These are phyloP conservation scores for Myzus persicae DNA, from an alignment of 1,140 invertebrate species.

Conservation along the genomic window DNA sequence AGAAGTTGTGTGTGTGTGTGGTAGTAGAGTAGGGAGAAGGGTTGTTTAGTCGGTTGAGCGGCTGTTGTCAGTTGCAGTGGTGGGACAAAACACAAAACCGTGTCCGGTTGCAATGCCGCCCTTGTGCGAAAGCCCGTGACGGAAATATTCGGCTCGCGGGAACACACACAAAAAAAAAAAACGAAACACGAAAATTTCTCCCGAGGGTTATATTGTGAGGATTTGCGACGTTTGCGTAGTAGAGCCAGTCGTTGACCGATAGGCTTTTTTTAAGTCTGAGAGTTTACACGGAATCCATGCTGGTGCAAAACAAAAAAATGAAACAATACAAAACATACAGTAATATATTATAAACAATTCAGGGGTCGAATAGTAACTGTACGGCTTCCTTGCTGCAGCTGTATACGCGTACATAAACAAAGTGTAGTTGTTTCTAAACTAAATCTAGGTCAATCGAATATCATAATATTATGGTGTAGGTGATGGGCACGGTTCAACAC, in stretches of 20 bases:
- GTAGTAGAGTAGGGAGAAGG: neutral
- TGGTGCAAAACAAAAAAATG: neutral
- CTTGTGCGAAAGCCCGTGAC: neutral
- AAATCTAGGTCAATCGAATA: neutral
- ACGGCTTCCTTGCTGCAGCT: neutral
- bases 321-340: neutral
- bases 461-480: neutral
- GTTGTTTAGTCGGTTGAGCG: neutral
- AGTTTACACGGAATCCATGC: slow-evolving; percentile 12
- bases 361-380: neutral
- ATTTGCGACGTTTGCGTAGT: neutral
- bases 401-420: neutral
- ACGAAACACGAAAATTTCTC: neutral
- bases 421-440: neutral
- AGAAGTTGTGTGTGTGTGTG: neutral
- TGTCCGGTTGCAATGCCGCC: neutral
- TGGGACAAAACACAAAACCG: neutral
- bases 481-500: neutral
- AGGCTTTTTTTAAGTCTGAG: neutral
- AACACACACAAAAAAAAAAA: neutral
- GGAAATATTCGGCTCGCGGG: neutral
- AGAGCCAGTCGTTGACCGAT: neutral
- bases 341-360: neutral
- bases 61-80: slow-evolving; percentile 41
- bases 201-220: neutral